Conservation (phyloP, 2,888 invertebrate genomes). For the Flexamia atlantica region DNA sequence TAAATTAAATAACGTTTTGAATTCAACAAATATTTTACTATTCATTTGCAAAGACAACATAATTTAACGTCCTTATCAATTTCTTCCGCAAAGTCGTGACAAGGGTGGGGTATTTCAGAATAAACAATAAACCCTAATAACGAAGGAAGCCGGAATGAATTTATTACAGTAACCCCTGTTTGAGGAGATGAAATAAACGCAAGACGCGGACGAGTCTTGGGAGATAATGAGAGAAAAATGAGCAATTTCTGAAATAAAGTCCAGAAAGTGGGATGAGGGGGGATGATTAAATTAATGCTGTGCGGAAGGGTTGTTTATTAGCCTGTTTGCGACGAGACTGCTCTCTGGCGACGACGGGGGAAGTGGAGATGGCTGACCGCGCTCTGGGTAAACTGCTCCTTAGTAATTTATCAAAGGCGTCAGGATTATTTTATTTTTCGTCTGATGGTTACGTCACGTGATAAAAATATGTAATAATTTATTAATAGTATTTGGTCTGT, state of each 20-base stretch:
- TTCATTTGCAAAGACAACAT: background rate
- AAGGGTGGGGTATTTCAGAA: background rate
- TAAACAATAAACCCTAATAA: slow-evolving; percentile 43
- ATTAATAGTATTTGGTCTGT: no score
- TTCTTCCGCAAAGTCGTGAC: background rate
- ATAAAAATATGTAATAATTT: no score
- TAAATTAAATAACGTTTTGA: no score
- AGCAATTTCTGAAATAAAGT: slow-evolving; percentile 60
- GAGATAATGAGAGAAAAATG: slow-evolving; percentile 58
- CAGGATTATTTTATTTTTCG: no score
- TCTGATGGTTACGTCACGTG: no score
- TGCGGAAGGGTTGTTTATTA: slow-evolving; percentile 60
- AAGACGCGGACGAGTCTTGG: slow-evolving; percentile 26
- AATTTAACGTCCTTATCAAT: background rate
- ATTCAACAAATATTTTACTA: no score
- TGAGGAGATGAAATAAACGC: slow-evolving; percentile 15
- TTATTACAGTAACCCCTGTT: slow-evolving; percentile 21
- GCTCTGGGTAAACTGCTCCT: no score
- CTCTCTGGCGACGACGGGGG: slow-evolving; percentile 11
- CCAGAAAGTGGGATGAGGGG: slow-evolving; percentile 40
- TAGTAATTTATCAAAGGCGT: no score
- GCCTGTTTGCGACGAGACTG: slow-evolving; percentile 28
- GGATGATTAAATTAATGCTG: slow-evolving; percentile 61
- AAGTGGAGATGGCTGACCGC: background rate
- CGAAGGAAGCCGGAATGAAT: slow-evolving; percentile 31